Base-by-base conservation (phyloP, 2,888 invertebrate genomes). In the Hydropsyche betteni region DNA sequence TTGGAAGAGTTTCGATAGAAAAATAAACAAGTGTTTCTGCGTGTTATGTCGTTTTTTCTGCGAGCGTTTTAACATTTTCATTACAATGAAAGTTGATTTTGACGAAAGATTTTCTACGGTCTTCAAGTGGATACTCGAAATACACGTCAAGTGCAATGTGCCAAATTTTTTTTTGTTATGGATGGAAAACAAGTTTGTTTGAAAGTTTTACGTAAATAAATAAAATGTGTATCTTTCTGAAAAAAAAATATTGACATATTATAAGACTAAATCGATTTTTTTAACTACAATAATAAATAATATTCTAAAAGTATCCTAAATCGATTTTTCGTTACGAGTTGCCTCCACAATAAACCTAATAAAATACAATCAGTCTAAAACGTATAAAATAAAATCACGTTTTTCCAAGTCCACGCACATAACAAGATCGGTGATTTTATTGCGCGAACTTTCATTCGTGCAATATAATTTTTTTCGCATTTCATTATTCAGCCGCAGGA, bases 81-180 rank as follows among this genome's bases (percentile, higher is more conserved):
- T 38, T 72, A 61, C 61, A 61, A 72, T 58, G 72, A 72, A 72
- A 72, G 72, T 72, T 72, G 61, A 58, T 72, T 72, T 72, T 44
- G 33, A 38, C 72, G 38, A 55, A 55, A 58, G 58, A 72, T 72
- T 72, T 72, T 58, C 58, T 50, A 72, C 61, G 72, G 70, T 70
- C 7, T 34, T 53, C 33, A 34, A 36, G 36, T 55, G n/a, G 58
- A n/a, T 8, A 53, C 70, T 16, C 51, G 10, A 44, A 44, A 36
- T 10, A 38, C 36, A 36, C 16, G 58, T 72, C 36, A 61, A 36
- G 24, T 64, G 34, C 24, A 34, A 34, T 44, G 58, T 72, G 72
- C 72, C 33, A 72, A 72, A 36, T 72, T 58, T 34, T 70, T 52
- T 10, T 8, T 10, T 44, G 44, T 44, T 44, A 44, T 44, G 10